A percentile compares a stretch with the other conserved stretches of the same genome.
Conservation (phyloP, 2,113 vertebrate genomes). For the Osmerus mordax region DNA sequence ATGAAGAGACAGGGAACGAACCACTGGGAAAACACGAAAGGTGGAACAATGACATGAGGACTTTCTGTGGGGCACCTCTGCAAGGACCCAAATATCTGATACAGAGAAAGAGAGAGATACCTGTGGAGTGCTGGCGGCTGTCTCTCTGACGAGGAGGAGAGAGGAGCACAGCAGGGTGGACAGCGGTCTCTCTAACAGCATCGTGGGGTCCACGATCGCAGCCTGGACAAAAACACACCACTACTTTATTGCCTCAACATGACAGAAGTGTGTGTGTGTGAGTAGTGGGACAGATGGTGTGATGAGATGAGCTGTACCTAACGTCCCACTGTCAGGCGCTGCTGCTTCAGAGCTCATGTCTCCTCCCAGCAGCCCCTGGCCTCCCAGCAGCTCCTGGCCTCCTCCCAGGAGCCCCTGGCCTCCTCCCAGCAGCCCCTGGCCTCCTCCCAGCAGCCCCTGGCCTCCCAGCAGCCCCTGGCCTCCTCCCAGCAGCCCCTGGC, state of each 20-base stretch:
- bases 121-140: slow-evolving; percentile 54
- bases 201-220: neutral
- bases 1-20: neutral
- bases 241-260: neutral
- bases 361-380: slow-evolving; percentile 32
- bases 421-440: too few species aligned
- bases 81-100: neutral
- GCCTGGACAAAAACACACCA: slow-evolving; percentile 23
- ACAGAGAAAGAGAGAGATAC: slow-evolving; percentile 33
- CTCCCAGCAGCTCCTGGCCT: too few species aligned
- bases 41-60: neutral
- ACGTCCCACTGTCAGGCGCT: slow-evolving; percentile 4
- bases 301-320: slow-evolving; percentile 30
- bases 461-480: slow-evolving; percentile 49
- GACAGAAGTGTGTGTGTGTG: neutral
- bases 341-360: neutral
- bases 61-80: neutral
- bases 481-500: too few species aligned
- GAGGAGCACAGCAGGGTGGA: slow-evolving; percentile 76
- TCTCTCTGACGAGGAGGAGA: slow-evolving; percentile 82
- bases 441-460: slow-evolving; percentile 8
- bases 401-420: slow-evolving; percentile 17
- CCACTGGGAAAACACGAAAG: slow-evolving; percentile 7
- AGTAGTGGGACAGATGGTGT: neutral
- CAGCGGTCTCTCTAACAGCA: neutral